phyloP scores from a whole-genome alignment of 2,113 vertebrate species.

The Blennius ocellaris region DNA sequence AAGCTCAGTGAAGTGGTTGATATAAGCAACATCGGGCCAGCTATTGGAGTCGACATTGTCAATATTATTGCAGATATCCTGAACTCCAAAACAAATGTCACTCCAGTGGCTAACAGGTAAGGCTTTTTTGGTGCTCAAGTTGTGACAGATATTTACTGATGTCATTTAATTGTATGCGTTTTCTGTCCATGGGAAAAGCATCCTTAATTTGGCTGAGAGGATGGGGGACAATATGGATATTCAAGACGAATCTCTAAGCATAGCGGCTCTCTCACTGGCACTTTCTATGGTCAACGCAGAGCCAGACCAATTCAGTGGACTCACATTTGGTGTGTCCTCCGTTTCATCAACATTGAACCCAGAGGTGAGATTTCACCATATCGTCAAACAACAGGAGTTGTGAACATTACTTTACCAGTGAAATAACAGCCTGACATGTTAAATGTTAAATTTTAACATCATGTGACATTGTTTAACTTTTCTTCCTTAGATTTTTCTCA shows the following conservation, averaged over 20 bases:
- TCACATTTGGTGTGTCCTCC: slow-evolving; percentile 84
- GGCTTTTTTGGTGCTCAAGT: slow-evolving; percentile 2
- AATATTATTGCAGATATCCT: slow-evolving; percentile 72
- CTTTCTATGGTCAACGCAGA: slow-evolving; percentile 80
- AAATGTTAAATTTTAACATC: too few species aligned
- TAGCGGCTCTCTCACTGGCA: slow-evolving; percentile 79
- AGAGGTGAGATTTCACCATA: slow-evolving; percentile 77
- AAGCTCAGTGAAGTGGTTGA: slow-evolving; percentile 77
- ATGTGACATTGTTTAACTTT: too few species aligned
- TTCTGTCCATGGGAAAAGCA: slow-evolving; percentile 71
- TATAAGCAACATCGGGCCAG: slow-evolving; percentile 45
- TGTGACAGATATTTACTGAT: neutral
- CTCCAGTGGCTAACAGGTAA: slow-evolving; percentile 69
- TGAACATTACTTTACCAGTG: too few species aligned
- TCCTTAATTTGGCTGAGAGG: slow-evolving; percentile 84
- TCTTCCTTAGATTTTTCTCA: slow-evolving; percentile 79
- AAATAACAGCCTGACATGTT: too few species aligned
- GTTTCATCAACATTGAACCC: slow-evolving; percentile 63
- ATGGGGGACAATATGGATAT: slow-evolving; percentile 86
- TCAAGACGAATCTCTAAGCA: slow-evolving; percentile 63
- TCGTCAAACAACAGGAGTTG: too few species aligned
- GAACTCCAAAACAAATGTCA: slow-evolving; percentile 66
- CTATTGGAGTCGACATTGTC: slow-evolving; percentile 60
- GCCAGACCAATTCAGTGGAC: slow-evolving; percentile 79
- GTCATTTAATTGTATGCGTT: neutral